phyloP scores from a whole-genome alignment of 2,797 vertebrate genomes.

The Thunnus albacares region DNA sequence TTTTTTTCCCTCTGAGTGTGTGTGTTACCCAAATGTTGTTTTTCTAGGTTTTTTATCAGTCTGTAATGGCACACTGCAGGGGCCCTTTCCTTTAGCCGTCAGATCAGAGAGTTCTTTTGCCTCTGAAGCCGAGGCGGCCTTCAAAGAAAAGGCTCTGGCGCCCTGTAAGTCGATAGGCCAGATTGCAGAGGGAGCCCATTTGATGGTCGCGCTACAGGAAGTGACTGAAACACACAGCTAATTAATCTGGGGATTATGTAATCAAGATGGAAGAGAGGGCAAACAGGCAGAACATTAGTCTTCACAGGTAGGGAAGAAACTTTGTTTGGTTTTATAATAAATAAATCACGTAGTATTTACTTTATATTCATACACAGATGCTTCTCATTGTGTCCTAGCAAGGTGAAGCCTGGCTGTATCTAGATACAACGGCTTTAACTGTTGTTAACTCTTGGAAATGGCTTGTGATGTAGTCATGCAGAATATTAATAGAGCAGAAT shows the following conservation, averaged over 20 bases:
- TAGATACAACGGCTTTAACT: neutral
- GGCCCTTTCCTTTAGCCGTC: conserved; percentile 69
- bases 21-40: conserved; percentile 77
- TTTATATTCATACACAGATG: neutral
- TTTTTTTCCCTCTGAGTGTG: conserved; percentile 35
- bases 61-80: conserved; percentile 71
- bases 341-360: conserved; percentile 31
- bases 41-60: conserved; percentile 75
- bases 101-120: conserved; percentile 79
- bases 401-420: neutral
- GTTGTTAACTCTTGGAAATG: conserved; percentile 1
- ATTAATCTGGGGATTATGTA: conserved; percentile 81
- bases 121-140: conserved; percentile 76
- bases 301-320: conserved; percentile 29
- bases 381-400: neutral
- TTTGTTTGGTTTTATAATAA: conserved; percentile 45
- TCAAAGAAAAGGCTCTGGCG: conserved; percentile 78
- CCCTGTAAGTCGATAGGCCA: conserved; percentile 80
- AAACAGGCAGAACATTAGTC: conserved; percentile 44
- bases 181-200: conserved; percentile 69
- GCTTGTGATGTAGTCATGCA: neutral
- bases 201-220: conserved; percentile 77
- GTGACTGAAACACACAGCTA: conserved; percentile 73
- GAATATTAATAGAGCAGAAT: conserved; percentile 40
- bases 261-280: conserved; percentile 64